Conservation (phyloP, 2,888 invertebrate genomes). For the Melinaea marsaeus region DNA sequence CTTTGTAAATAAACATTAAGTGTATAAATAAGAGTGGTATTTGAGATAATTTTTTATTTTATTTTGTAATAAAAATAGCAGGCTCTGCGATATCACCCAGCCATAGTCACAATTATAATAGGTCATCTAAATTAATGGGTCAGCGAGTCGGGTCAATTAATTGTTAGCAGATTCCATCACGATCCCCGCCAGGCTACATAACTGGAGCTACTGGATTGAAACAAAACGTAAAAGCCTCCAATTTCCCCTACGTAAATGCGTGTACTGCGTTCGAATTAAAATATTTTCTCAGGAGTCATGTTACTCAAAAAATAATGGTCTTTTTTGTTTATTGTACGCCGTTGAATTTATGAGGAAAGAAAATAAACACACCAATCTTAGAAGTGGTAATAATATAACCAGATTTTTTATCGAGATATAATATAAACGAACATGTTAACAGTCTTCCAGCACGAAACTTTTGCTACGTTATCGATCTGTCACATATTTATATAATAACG, state of each 20-base stretch:
- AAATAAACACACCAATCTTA: slow-evolving; percentile 9
- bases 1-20: too few relatives aligned
- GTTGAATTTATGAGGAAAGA: slow-evolving; percentile 8
- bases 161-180: slow-evolving; percentile 4
- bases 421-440: slow-evolving; percentile 29
- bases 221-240: slow-evolving; percentile 3
- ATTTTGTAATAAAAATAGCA: too few relatives aligned
- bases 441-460: slow-evolving; percentile 30
- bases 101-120: not conserved
- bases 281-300: not conserved
- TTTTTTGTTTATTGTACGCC: not conserved
- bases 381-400: slow-evolving; percentile 17
- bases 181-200: slow-evolving; percentile 1
- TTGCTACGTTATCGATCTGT: slow-evolving; percentile 25
- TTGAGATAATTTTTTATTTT: too few relatives aligned
- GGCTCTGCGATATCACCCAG: too few relatives aligned
- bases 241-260: not conserved
- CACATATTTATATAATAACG: slow-evolving; percentile 22
- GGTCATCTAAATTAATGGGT: not conserved
- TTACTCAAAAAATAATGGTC: not conserved
- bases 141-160: slow-evolving; percentile 4
- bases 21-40: too few relatives aligned
- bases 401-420: slow-evolving; percentile 28
- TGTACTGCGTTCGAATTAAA: not conserved
- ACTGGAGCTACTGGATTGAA: not conserved